Percentiles rank a stretch among this genome's conserved stretches.
Evolutionary conservation across 2,888 invertebrate species (phyloP).

Genomic region (Urechis unicinctus): DNA sequence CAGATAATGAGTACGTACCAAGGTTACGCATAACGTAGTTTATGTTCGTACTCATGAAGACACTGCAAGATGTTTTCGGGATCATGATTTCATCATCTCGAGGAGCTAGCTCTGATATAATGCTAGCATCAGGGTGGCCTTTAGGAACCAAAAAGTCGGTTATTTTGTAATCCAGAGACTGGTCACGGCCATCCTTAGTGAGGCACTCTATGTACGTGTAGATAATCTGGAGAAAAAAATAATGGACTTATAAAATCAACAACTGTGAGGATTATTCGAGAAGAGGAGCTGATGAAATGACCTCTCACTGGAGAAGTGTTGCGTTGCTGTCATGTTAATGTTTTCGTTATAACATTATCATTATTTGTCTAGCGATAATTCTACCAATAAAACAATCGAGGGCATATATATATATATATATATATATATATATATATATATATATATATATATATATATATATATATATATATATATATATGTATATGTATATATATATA

Average conservation of each 20-base stretch:
- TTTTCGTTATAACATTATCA: no score
- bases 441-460: neutral
- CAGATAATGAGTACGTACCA: no score
- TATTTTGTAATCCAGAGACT: slow-evolving; percentile 16
- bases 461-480: slow-evolving; percentile 2
- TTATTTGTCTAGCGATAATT: no score
- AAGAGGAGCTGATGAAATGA: no score
- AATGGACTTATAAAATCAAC: neutral
- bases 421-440: neutral
- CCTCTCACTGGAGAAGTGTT: no score
- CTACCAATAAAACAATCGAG: no score
- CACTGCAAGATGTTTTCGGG: slow-evolving; percentile 15
- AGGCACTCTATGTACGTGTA: slow-evolving; percentile 14
- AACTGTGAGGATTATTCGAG: no score
- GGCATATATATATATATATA: neutral
- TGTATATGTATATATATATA: no score
- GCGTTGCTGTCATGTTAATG: no score
- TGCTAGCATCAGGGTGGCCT: slow-evolving; percentile 4
- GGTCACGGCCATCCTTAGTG: slow-evolving; percentile 15
- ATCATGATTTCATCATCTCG: slow-evolving; percentile 14
- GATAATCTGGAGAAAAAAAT: slow-evolving; percentile 6
- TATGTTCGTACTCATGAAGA: slow-evolving; percentile 17
- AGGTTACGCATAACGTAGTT: slow-evolving; percentile 16
- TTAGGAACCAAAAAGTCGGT: slow-evolving; percentile 13
- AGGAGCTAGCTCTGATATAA: slow-evolving; percentile 8